These are phyloP conservation scores for Drosophila atripex DNA, from an alignment of 2,888 invertebrate species.

Conservation along the genomic window DNA sequence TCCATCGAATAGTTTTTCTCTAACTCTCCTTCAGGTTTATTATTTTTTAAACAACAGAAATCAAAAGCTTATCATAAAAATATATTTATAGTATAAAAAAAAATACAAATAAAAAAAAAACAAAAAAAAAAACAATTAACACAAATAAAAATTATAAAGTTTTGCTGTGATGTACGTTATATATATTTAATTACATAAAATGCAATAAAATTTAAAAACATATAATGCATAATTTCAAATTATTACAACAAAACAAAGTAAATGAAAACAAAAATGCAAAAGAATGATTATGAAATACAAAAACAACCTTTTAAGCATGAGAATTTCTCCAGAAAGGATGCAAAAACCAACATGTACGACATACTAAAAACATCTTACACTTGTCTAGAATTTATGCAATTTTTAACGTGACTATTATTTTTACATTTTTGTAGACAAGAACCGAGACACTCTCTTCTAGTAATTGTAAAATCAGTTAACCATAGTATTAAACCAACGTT, in stretches of 20 bases:
- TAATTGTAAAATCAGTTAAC: slow-evolving; percentile 76
- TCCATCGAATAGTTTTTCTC: slow-evolving; percentile 31
- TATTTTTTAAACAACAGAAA: slow-evolving; percentile 33
- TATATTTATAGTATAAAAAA: slow-evolving; percentile 53
- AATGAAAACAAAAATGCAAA: slow-evolving; percentile 30
- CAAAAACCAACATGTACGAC: slow-evolving; percentile 64
- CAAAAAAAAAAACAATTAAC: slow-evolving; percentile 47
- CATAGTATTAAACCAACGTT: slow-evolving; percentile 73
- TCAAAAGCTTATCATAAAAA: slow-evolving; percentile 61
- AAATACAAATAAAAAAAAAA: slow-evolving; percentile 46
- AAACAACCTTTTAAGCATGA: slow-evolving; percentile 70
- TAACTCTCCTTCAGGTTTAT: slow-evolving; percentile 28
- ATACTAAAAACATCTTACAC: slow-evolving; percentile 66
- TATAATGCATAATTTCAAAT: slow-evolving; percentile 67
- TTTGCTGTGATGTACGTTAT: slow-evolving; percentile 84
- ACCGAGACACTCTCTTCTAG: slow-evolving; percentile 64
- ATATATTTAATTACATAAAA: slow-evolving; percentile 79
- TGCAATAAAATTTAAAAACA: slow-evolving; percentile 71
- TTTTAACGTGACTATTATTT: slow-evolving; percentile 75
- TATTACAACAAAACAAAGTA: slow-evolving; percentile 59
- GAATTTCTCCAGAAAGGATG: slow-evolving; percentile 58
- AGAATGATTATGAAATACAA: slow-evolving; percentile 36
- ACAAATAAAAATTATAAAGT: slow-evolving; percentile 79
- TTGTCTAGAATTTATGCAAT: slow-evolving; percentile 73
- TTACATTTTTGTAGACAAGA: slow-evolving; percentile 73